These are phyloP conservation scores for Formica aserva DNA, from an alignment of 2,888 invertebrate genomes.

Conservation along the genomic window DNA sequence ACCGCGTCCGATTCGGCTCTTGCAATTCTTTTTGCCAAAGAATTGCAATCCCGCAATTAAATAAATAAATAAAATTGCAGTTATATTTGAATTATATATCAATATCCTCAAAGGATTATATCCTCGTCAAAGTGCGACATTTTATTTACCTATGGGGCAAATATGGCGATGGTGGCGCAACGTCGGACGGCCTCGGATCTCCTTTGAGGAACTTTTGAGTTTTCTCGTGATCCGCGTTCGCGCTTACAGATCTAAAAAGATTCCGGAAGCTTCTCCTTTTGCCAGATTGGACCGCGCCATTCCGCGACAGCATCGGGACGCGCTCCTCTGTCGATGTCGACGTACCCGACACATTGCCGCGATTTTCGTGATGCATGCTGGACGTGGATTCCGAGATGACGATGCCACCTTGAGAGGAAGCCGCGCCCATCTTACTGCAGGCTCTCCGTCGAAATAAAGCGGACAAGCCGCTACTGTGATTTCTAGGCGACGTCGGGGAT, in stretches of 20 bases:
- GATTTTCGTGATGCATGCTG: slow-evolving; percentile 71
- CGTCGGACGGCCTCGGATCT: slow-evolving; percentile 90
- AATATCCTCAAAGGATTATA: neutral
- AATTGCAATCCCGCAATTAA: neutral
- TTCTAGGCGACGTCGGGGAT: slow-evolving; percentile 61
- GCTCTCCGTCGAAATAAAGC: slow-evolving; percentile 75
- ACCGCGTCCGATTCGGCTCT: neutral
- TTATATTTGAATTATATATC: neutral
- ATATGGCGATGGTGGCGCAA: slow-evolving; percentile 87
- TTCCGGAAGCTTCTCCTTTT: slow-evolving; percentile 87
- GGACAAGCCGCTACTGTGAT: slow-evolving; percentile 76
- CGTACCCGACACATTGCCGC: slow-evolving; percentile 71
- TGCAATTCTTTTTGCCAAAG: neutral
- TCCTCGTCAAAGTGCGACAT: neutral
- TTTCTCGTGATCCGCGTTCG: slow-evolving; percentile 88
- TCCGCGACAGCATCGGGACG: slow-evolving; percentile 73
- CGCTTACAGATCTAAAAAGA: slow-evolving; percentile 89
- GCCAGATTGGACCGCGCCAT: slow-evolving; percentile 28
- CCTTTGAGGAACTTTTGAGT: slow-evolving; percentile 90
- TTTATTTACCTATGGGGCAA: slow-evolving; percentile 78
- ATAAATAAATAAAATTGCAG: slow-evolving; percentile 4
- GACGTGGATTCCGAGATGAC: slow-evolving; percentile 73
- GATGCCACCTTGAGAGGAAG: slow-evolving; percentile 75
- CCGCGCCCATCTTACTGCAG: slow-evolving; percentile 76
- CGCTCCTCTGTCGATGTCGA: slow-evolving; percentile 78